These are phyloP conservation scores for Gymnobelideus leadbeateri DNA, from an alignment of 2,113 vertebrate genomes.

Conservation along the genomic window DNA sequence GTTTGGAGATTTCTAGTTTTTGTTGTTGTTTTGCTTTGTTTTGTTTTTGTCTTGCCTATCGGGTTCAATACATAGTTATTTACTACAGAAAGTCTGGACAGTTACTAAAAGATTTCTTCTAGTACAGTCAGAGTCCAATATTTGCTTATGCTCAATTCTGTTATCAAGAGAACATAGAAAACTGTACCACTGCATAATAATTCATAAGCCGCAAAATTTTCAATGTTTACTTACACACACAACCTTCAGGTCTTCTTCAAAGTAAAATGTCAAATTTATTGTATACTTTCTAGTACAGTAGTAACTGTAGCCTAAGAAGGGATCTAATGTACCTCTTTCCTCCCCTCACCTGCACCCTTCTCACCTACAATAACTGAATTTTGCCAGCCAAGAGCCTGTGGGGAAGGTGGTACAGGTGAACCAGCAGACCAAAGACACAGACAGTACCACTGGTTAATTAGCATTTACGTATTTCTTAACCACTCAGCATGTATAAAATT, in stretches of 20 bases:
- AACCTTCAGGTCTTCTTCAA: neutral
- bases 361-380: neutral
- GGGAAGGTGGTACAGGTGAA: neutral
- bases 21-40: neutral
- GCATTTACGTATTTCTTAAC: neutral
- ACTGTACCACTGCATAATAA: neutral
- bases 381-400: neutral
- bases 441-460: neutral
- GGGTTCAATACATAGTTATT: neutral
- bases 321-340: neutral
- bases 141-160: neutral
- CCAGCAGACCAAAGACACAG: neutral
- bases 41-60: constrained; percentile 34
- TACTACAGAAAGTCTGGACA: constrained; percentile 18
- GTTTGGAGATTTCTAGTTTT: neutral
- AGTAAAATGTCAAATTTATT: neutral
- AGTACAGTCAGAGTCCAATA: neutral
- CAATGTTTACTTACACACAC: neutral
- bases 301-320: neutral
- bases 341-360: neutral
- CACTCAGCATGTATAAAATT: neutral
- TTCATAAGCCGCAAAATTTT: neutral
- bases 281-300: neutral
- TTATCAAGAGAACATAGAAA: neutral
- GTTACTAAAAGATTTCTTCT: constrained; percentile 42